Evolutionary conservation across 2,113 vertebrate species (phyloP).

Genomic region (Crypturellus undulatus): DNA sequence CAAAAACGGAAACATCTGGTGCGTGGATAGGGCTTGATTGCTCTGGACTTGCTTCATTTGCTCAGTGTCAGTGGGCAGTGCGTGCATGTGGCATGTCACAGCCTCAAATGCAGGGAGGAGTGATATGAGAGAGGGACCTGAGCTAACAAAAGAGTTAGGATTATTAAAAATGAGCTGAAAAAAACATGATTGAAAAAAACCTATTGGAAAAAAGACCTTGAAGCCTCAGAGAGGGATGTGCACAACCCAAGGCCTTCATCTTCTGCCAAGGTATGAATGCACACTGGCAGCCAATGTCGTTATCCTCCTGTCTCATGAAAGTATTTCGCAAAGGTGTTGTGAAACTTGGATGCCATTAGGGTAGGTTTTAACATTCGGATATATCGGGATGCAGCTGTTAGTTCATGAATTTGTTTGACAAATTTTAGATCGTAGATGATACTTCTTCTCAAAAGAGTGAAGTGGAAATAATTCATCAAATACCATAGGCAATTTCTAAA

Average conservation of each 20-base stretch:
- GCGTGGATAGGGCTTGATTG: not conserved
- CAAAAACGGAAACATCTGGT: not conserved
- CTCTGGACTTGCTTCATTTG: not conserved
- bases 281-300: not conserved
- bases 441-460: not conserved
- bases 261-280: not conserved
- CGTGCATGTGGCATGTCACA: not conserved
- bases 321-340: not conserved
- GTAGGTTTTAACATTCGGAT: not conserved
- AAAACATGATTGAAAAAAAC: not conserved
- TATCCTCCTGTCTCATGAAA: not conserved
- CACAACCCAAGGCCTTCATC: not conserved
- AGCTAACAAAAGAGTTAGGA: not conserved
- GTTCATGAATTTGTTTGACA: not conserved
- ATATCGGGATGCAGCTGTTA: not conserved
- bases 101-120: not conserved
- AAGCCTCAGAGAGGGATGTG: not conserved
- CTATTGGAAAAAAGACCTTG: not conserved
- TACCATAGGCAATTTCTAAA: not conserved
- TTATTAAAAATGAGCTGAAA: not conserved
- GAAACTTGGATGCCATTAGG: not conserved
- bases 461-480: not conserved
- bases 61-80: not conserved
- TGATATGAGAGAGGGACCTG: not conserved
- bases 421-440: not conserved